A percentile compares a stretch with the other conserved stretches of the same genome.
phyloP scores from a whole-genome alignment of 2,888 invertebrate species.

The Labia minor region DNA sequence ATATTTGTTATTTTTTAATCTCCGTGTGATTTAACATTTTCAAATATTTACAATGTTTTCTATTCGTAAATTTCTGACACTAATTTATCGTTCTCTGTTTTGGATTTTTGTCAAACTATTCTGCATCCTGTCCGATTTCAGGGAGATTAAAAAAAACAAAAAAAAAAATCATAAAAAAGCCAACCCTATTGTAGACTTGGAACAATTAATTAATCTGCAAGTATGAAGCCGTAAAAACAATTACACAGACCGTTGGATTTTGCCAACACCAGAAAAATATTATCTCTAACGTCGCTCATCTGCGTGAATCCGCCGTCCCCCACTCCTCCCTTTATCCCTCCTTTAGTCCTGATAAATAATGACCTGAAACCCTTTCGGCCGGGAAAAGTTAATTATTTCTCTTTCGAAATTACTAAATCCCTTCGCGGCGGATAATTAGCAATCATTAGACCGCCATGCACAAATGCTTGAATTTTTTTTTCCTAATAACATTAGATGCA shows the following conservation, averaged over 20 bases:
- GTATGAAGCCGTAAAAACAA: constrained; percentile 7
- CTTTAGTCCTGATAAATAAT: background rate
- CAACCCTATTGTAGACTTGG: background rate
- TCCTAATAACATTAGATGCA: background rate
- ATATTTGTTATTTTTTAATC: too few relatives aligned
- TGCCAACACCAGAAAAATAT: constrained; percentile 13
- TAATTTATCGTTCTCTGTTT: too few relatives aligned
- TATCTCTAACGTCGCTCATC: constrained; percentile 13
- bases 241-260: constrained; percentile 8
- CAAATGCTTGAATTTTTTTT: background rate
- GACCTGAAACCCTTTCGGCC: constrained; percentile 1
- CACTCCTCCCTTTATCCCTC: background rate
- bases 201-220: constrained; percentile 13
- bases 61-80: background rate
- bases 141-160: background rate
- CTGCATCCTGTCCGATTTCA: too few relatives aligned
- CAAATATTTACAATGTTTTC: background rate
- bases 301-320: background rate
- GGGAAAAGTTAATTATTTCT: constrained; percentile 13
- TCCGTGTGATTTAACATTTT: too few relatives aligned
- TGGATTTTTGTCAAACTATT: too few relatives aligned
- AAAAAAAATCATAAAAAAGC: background rate
- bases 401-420: constrained; percentile 1
- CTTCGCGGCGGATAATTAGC: constrained; percentile 13
- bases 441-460: constrained; percentile 3